These are phyloP conservation scores for Watersipora subatra DNA, from an alignment of 1,140 invertebrate genomes.

Conservation along the genomic window DNA sequence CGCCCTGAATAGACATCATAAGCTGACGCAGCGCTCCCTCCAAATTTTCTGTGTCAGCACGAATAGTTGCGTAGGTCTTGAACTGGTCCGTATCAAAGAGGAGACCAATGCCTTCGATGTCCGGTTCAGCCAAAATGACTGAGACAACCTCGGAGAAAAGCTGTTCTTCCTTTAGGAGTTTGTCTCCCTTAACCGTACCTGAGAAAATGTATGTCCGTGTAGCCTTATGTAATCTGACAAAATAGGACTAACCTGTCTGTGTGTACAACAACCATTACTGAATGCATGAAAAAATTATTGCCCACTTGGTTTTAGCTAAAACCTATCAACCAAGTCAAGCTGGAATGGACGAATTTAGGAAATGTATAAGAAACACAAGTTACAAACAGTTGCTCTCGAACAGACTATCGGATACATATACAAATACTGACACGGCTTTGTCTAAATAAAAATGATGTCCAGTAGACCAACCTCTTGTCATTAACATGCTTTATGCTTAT, in stretches of 20 bases:
- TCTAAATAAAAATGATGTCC: too few relatives aligned
- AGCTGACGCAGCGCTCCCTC: background rate
- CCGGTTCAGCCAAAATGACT: slow-evolving; percentile 69
- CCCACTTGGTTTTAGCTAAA: too few relatives aligned
- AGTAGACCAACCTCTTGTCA: too few relatives aligned
- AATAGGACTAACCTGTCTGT: slow-evolving; percentile 89
- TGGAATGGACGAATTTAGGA: too few relatives aligned
- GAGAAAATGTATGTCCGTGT: slow-evolving; percentile 1
- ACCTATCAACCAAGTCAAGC: too few relatives aligned
- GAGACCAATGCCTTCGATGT: slow-evolving; percentile 74
- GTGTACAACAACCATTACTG: too few relatives aligned
- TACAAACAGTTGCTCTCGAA: too few relatives aligned
- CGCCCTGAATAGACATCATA: background rate
- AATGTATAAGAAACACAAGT: too few relatives aligned
- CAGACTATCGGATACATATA: too few relatives aligned
- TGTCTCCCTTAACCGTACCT: slow-evolving; percentile 20
- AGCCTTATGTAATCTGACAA: slow-evolving; percentile 48
- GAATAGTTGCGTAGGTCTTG: slow-evolving; percentile 47
- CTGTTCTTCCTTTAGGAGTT: slow-evolving; percentile 30
- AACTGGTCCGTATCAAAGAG: slow-evolving; percentile 95
- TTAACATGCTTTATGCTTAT: too few relatives aligned
- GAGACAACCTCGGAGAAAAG: slow-evolving; percentile 56
- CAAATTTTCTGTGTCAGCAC: background rate
- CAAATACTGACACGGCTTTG: too few relatives aligned
- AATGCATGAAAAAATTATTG: too few relatives aligned